phyloP scores from a whole-genome alignment of 1,140 invertebrate genomes.

The Sipha flava region DNA sequence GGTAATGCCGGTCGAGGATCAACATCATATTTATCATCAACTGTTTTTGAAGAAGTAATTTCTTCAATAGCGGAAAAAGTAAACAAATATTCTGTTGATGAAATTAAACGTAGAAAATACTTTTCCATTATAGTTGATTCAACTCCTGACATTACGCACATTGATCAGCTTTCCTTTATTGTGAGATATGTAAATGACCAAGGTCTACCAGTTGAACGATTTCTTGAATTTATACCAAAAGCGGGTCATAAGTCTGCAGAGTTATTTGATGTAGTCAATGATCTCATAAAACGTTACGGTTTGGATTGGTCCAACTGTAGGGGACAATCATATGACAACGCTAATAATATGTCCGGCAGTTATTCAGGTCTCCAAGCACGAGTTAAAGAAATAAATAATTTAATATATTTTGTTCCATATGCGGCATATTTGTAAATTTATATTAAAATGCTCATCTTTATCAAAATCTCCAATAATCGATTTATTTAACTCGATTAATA shows the following conservation, averaged over 20 bases:
- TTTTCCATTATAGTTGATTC: slow-evolving; percentile 19
- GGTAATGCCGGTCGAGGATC: slow-evolving; percentile 41
- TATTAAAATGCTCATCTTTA: slow-evolving; percentile 37
- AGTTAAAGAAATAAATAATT: slow-evolving; percentile 36
- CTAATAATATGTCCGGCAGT: slow-evolving; percentile 40
- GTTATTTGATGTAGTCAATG: slow-evolving; percentile 3
- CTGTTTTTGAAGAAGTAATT: too few species aligned
- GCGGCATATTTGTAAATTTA: slow-evolving; percentile 42
- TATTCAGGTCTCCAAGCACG: slow-evolving; percentile 39
- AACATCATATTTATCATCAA: too few species aligned
- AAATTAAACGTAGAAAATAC: background rate
- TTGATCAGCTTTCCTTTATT: slow-evolving; percentile 26
- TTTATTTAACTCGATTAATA: background rate
- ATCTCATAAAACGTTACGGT: slow-evolving; percentile 28
- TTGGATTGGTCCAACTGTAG: slow-evolving; percentile 40
- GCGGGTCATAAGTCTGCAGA: slow-evolving; percentile 24
- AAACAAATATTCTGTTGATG: background rate
- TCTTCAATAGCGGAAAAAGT: slow-evolving; percentile 1
- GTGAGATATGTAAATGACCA: slow-evolving; percentile 17
- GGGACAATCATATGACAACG: slow-evolving; percentile 42
- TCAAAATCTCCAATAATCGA: too few species aligned
- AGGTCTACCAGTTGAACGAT: slow-evolving; percentile 21
- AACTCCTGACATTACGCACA: slow-evolving; percentile 5
- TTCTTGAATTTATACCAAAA: slow-evolving; percentile 10
- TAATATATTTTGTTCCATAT: slow-evolving; percentile 39